Evolutionary conservation across 2,113 vertebrate genomes (phyloP), one percentile per base, ranked within the genome.

Genomic region (Rhabdomys dilectus): DNA sequence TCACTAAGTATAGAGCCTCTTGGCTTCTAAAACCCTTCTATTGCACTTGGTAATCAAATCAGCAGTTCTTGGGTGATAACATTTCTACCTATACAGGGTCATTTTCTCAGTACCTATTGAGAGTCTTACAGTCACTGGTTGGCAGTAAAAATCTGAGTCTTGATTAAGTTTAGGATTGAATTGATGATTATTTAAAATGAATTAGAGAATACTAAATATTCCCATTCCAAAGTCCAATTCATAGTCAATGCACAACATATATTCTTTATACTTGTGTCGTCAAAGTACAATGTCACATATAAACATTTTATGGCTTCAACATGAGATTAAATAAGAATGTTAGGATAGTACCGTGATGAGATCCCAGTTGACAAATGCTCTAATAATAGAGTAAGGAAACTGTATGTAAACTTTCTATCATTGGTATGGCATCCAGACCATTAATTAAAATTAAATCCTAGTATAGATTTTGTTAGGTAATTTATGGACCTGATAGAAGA

Each of bases 221-320:
- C 80, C 36, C 64, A 85, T 62, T 51, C 31, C 77, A 86, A 95
- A 86, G 22, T 51, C 6, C 13, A 58, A 72, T 48, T 89, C 48
- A 76, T 81, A 86, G 15, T 36, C 58, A 51, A 86, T 45, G 3
- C 5, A 88, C 12, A 93, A 93, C 85, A 68, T 39, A 11, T 34
- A 60, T 34, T 72, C 34, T 60, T 91, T 39, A 62, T 76, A 82
- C 42, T 80, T 93, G 26, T 92, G 26, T 62, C 72, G 4, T 42
- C 56, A 31, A 96, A 76, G 24, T 60, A 81, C 73, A 10, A 56
- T 87, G 11, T 93, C 68, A 91, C 75, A 91, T 88, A 94, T 39
- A 94, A 45, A 42, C 29, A 84, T 5, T 70, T 3, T 16, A 64
- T 21, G 70, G 53, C 68, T 91, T 88, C 90, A 9, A 39, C 48